A percentile compares a stretch with the other conserved stretches of the same genome.
Evolutionary conservation across 1,140 invertebrate genomes (phyloP).

Genomic region (Drosophila eugracilis): DNA sequence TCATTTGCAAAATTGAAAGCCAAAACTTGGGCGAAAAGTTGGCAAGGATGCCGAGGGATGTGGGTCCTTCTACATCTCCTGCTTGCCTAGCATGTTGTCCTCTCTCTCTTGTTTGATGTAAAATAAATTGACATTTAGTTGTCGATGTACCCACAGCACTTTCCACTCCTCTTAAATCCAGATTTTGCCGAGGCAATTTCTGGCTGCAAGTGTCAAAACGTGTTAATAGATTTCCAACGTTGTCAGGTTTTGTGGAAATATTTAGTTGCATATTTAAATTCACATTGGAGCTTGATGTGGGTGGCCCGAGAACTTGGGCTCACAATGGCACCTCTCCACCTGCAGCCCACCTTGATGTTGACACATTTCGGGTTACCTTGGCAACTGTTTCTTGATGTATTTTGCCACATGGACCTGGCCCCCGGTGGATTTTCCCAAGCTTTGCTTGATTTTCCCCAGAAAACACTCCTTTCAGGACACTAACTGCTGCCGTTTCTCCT

Average conservation of each 20-base stretch:
- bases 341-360: constrained; percentile 22
- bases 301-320: background rate
- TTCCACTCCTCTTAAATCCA: constrained; percentile 2
- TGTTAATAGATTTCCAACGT: constrained; percentile 75
- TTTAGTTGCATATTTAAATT: constrained; percentile 81
- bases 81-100: constrained; percentile 42
- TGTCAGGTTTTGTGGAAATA: constrained; percentile 47
- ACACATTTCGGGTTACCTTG: constrained; percentile 43
- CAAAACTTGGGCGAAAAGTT: constrained; percentile 77
- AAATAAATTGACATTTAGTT: constrained; percentile 82
- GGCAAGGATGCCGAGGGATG: constrained; percentile 17
- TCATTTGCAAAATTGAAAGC: constrained; percentile 81
- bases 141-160: constrained; percentile 46
- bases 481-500: constrained; percentile 25
- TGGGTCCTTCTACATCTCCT: constrained; percentile 1
- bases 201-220: constrained; percentile 66
- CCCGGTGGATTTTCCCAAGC: constrained; percentile 11
- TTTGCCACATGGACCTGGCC: constrained; percentile 21
- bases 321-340: constrained; percentile 9
- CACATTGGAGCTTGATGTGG: constrained; percentile 4
- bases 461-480: constrained; percentile 10
- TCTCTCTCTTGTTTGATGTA: constrained; percentile 56
- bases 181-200: constrained; percentile 28
- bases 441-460: constrained; percentile 11
- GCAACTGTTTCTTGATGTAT: constrained; percentile 32